These are phyloP conservation scores for Drosophila rhopaloa DNA, from an alignment of 1,140 invertebrate genomes.

Conservation along the genomic window DNA sequence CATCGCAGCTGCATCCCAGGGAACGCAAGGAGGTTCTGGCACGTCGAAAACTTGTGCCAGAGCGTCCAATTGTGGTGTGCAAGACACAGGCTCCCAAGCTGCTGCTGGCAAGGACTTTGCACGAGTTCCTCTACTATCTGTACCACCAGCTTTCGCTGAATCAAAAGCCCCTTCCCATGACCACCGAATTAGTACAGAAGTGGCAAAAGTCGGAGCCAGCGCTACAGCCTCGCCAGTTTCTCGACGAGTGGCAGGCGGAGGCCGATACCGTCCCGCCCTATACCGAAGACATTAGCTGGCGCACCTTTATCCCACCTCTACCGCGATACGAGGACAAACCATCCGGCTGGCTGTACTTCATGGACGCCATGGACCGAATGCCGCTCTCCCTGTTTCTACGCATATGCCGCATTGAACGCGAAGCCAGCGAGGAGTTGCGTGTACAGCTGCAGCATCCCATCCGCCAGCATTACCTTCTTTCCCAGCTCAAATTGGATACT, in stretches of 20 bases:
- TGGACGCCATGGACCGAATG: constrained; percentile 89
- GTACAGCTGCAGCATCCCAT: constrained; percentile 89
- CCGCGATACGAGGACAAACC: constrained; percentile 87
- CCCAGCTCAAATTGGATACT: constrained; percentile 65
- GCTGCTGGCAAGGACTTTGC: constrained; percentile 88
- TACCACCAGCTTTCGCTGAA: constrained; percentile 86
- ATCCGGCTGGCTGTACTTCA: constrained; percentile 90
- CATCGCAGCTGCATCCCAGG: background rate
- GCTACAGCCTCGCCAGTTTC: constrained; percentile 40
- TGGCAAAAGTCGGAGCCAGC: constrained; percentile 83
- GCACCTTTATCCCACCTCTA: constrained; percentile 90
- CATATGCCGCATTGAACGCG: constrained; percentile 87
- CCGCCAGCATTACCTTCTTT: constrained; percentile 88
- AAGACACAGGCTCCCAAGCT: constrained; percentile 87
- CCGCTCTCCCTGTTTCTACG: constrained; percentile 90
- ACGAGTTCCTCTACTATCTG: constrained; percentile 90
- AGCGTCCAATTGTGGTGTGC: background rate
- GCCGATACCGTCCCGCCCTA: constrained; percentile 85
- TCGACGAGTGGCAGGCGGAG: constrained; percentile 83
- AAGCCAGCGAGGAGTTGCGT: constrained; percentile 86
- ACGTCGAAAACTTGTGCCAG: constrained; percentile 12
- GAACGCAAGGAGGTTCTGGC: constrained; percentile 24
- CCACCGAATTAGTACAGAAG: constrained; percentile 82
- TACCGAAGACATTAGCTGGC: constrained; percentile 87
- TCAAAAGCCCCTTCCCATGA: constrained; percentile 78